Base-by-base conservation (phyloP, 2,113 vertebrate genomes). In the Sturnira hondurensis region DNA sequence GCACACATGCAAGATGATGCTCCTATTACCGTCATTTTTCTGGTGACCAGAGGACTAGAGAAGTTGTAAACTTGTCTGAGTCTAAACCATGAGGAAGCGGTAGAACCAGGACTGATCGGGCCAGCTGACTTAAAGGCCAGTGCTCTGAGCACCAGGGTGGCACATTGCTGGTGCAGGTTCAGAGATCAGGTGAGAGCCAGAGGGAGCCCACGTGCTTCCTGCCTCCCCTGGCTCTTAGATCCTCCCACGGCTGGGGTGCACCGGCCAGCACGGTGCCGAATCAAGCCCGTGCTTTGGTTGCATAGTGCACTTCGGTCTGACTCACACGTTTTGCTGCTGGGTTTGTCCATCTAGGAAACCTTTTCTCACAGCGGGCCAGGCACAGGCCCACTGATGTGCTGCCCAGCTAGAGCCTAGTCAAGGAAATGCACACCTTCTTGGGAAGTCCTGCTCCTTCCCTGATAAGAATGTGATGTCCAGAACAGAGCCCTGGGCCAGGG, bases 261-360 rank as follows among this genome's bases (percentile, higher is more conserved):
- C 14, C 9, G 78, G 38, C 41, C 31, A 12, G 7, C n/a, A 2
- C 10, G 7, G 50, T 2, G 3, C 3, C 13, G 16, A 24, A n/a
- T 36, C 36, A 17, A 5, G 13, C 2, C 33, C 9, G 10, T 33
- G 43, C 41, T 19, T 54, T 56, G 67, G 19, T 54, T 7, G 8
- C 0, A 1, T 1, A 2, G 38, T 54, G 43, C 9, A 5, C 31
- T 52, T n/a, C 12, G 5, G 8, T 54, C 91, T 65, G 54, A 77
- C 26, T 78, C 76, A 50, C 17, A 5, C 1, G 1, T 38, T 67
- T 26, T 74, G 33, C 61, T 84, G 12, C 16, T 77, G 65, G 65
- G 36, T 76, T 73, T 36, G 61, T 33, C 36, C 45, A 7, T 73
- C 61, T 73, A 86, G 89, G 91, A 95, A 94, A 96, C 68, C 86